Evolutionary conservation across 2,113 vertebrate genomes (phyloP).

Genomic region (Columba livia): DNA sequence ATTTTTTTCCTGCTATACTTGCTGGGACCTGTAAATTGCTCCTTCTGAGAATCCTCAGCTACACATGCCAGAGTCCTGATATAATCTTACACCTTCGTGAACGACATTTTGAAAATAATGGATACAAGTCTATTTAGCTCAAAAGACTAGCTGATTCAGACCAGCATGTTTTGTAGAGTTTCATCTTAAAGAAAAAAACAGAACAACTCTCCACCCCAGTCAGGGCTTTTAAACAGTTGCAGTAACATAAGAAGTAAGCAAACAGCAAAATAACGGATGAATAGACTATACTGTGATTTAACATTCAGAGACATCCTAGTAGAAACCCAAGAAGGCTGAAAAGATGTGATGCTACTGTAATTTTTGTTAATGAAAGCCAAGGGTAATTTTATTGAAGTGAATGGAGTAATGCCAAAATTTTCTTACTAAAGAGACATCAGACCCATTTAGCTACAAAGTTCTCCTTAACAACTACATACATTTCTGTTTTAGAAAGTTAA

Average conservation of each 20-base stretch:
- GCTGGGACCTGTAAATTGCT: not conserved
- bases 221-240: not conserved
- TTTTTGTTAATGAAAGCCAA: not conserved
- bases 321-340: not conserved
- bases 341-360: not conserved
- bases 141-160: not conserved
- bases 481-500: not conserved
- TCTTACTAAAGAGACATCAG: not conserved
- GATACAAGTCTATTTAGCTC: not conserved
- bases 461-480: not conserved
- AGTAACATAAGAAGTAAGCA: not conserved
- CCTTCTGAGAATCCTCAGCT: not conserved
- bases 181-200: not conserved
- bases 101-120: not conserved
- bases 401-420: not conserved
- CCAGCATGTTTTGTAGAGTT: not conserved
- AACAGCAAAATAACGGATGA: not conserved
- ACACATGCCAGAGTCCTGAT: not conserved
- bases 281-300: not conserved
- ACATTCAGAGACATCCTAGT: not conserved
- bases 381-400: not conserved
- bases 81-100: not conserved
- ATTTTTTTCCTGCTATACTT: not conserved
- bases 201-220: not conserved
- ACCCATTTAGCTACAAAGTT: not conserved